These are phyloP conservation scores for Sebastes wilsoni DNA, from an alignment of 2,797 vertebrate genomes.

Conservation along the genomic window DNA sequence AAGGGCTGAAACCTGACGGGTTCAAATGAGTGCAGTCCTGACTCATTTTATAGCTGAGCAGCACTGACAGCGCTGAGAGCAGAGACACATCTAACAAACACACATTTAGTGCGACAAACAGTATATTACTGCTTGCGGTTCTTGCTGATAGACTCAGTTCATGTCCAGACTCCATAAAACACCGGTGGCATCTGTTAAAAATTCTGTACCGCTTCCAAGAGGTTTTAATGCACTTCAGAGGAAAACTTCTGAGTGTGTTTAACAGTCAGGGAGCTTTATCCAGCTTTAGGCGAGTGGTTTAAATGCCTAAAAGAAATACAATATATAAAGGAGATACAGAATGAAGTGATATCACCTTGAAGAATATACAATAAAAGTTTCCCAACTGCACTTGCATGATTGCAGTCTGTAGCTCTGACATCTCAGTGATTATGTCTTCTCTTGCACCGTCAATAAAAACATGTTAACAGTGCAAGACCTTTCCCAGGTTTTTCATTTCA, in stretches of 20 bases:
- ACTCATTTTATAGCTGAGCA: conserved; percentile 26
- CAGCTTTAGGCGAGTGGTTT: neutral
- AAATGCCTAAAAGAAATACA: conserved; percentile 18
- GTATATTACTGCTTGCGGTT: conserved; percentile 18
- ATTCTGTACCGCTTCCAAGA: conserved; percentile 40
- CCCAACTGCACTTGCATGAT: conserved; percentile 5
- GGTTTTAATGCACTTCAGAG: conserved; percentile 45
- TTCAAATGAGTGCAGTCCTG: conserved; percentile 1
- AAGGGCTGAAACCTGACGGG: neutral
- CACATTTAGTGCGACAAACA: conserved; percentile 26
- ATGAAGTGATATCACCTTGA: neutral
- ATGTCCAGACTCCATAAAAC: conserved; percentile 54
- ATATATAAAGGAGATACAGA: conserved; percentile 8
- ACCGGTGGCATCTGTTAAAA: conserved; percentile 31
- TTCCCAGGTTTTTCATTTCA: neutral
- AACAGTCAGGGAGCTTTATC: conserved; percentile 31
- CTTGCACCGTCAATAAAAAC: neutral
- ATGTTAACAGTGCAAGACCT: neutral
- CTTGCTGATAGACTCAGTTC: conserved; percentile 30
- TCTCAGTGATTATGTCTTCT: conserved; percentile 5
- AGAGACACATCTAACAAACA: conserved; percentile 22
- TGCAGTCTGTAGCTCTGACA: conserved; percentile 18
- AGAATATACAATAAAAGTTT: neutral
- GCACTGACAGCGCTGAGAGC: conserved; percentile 14
- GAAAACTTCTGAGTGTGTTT: conserved; percentile 24